phyloP scores from a whole-genome alignment of 2,113 vertebrate genomes.

The Rhinogobius similis region DNA sequence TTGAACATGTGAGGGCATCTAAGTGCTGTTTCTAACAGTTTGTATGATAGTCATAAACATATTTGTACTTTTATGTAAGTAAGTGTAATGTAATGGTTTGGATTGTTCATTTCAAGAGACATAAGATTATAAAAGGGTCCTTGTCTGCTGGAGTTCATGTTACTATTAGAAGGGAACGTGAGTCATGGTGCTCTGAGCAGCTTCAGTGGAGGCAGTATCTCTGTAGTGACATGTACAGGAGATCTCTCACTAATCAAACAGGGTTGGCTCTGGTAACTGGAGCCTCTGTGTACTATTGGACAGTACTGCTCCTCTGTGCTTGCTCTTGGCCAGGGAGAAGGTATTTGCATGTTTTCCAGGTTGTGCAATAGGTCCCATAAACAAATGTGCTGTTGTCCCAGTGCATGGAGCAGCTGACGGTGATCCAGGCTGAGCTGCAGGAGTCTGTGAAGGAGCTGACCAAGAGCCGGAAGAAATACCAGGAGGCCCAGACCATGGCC shows the following conservation, averaged over 20 bases:
- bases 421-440: slow-evolving; percentile 93
- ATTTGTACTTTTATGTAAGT: too few species aligned
- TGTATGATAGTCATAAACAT: too few species aligned
- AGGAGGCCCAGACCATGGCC: slow-evolving; percentile 95
- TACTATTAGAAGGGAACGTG: background rate
- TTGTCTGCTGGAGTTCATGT: background rate
- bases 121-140: background rate
- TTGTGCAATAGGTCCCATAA: background rate
- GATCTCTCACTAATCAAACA: background rate
- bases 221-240: background rate
- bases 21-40: too few species aligned
- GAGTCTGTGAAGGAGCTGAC: slow-evolving; percentile 97
- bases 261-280: background rate
- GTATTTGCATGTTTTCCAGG: slow-evolving; percentile 21
- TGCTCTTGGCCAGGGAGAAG: background rate
- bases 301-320: slow-evolving; percentile 38
- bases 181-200: background rate
- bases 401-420: slow-evolving; percentile 94
- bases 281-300: slow-evolving; percentile 1
- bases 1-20: too few species aligned
- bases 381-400: slow-evolving; percentile 46
- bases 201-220: background rate
- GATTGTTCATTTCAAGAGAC: background rate
- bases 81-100: too few species aligned
- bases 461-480: slow-evolving; percentile 99